Evolutionary conservation across 1,140 invertebrate species (phyloP).

Genomic region (Sycophaga agraensis): DNA sequence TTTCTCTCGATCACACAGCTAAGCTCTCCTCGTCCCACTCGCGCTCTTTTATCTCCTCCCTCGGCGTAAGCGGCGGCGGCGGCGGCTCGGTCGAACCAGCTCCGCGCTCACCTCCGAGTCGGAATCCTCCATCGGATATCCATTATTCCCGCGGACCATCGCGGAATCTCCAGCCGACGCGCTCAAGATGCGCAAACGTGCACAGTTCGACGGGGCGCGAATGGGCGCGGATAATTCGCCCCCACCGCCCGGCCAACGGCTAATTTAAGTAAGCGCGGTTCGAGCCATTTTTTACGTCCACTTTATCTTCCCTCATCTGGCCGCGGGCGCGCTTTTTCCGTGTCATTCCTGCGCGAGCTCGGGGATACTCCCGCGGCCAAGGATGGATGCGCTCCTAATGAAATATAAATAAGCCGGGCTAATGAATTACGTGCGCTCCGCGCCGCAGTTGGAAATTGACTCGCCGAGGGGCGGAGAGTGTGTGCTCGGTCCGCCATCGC

Average conservation of each 20-base stretch:
- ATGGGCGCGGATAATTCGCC: no score
- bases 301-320: slow-evolving; percentile 5
- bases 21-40: no score
- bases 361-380: not conserved
- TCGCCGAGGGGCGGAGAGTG: not conserved
- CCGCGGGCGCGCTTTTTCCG: not conserved
- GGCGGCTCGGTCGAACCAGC: no score
- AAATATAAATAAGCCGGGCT: slow-evolving; percentile 15
- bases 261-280: slow-evolving; percentile 12
- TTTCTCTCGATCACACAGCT: no score
- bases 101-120: no score
- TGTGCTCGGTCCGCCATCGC: not conserved
- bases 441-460: no score
- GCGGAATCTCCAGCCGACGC: not conserved
- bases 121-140: slow-evolving; percentile 24
- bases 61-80: no score
- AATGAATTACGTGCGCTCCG: slow-evolving; percentile 8
- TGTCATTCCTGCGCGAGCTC: not conserved
- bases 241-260: no score
- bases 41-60: no score
- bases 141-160: slow-evolving; percentile 11
- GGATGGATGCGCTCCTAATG: slow-evolving; percentile 9
- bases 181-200: not conserved
- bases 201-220: not conserved
- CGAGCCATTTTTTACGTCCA: slow-evolving; percentile 4